Base-by-base conservation (phyloP, 2,113 vertebrate species). In the Chascanopsetta lugubris region DNA sequence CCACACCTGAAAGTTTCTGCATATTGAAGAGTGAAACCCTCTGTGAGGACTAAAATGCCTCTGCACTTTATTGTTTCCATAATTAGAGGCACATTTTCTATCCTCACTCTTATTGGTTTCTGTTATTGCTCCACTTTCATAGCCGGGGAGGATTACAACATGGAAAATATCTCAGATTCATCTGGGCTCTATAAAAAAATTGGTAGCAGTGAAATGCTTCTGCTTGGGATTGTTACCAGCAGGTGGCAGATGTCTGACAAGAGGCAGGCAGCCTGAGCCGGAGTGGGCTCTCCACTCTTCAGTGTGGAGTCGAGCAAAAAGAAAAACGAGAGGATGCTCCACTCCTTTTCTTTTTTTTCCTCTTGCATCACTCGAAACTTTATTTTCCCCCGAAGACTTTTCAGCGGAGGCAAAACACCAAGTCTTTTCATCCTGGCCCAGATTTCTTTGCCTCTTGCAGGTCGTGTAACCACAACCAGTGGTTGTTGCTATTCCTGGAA, bases 161-260 rank as follows among this genome's bases (percentile, higher is more conserved):
- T 87, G 89, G 84, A 90, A 90, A 91, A 83, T 87, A 72, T 85
- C 60, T 80, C 72, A 87, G 75, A 85, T 83, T 86, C 88, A 87
- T 90, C 79, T 83, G 84, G 85, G 77, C 38, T 81, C 58, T 72
- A 76, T 82, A 76, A 85, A 83, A n/a, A 80, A 70, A 85, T 22
- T 62, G 65, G 64, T 56, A 77, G 67, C 63, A 75, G 53, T 73
- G 26, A 68, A 77, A 75, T 59, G 51, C n/a, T 47, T n/a, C 20
- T 66, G 61, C 20, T 82, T 18, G 9, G 15, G 59, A 72, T 79
- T 72, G 67, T 20, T 75, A 69, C 87, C 90, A 85, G 83, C 80
- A 90, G 90, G 85, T 85, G 90, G 89, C 88, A 61, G 72, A 80
- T 89, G 53, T 82, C 82, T 70, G 72, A 83, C 82, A 82, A 79